Evolutionary conservation across 2,113 vertebrate genomes (phyloP).

Genomic region (Menidia beryllina): DNA sequence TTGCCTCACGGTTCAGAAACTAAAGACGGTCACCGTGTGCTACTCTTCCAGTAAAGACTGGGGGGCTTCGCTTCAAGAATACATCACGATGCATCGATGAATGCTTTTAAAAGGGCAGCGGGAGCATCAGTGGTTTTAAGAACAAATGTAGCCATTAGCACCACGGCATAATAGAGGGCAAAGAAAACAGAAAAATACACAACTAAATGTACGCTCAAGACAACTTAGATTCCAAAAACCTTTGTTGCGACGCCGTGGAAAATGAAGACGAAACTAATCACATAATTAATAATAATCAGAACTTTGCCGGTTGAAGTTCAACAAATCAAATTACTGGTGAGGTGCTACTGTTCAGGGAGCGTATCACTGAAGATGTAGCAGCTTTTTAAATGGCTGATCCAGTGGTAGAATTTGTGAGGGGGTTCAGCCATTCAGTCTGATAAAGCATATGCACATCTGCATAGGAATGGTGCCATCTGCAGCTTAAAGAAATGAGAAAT

Average conservation of each 20-base stretch:
- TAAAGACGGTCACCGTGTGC: background rate
- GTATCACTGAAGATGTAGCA: constrained; percentile 15
- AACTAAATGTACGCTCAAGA: constrained; percentile 1
- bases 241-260: too few species aligned
- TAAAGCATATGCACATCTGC: constrained; percentile 38
- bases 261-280: too few species aligned
- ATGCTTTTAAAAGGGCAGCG: background rate
- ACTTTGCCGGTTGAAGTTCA: constrained; percentile 36
- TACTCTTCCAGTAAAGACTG: too few species aligned
- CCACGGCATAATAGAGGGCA: background rate
- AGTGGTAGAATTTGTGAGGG: constrained; percentile 1
- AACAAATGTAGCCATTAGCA: constrained; percentile 1
- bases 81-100: background rate
- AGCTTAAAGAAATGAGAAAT: constrained; percentile 45
- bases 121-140: background rate
- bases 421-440: constrained; percentile 12
- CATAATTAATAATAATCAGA: too few species aligned
- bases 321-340: constrained; percentile 27
- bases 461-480: constrained; percentile 35
- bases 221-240: constrained; percentile 9
- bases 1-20: background rate
- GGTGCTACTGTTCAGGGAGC: constrained; percentile 14
- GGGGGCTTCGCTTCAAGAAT: too few species aligned
- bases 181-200: constrained; percentile 5
- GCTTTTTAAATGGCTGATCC: background rate